Percentiles rank a stretch among this genome's conserved stretches.
Evolutionary conservation across 2,113 vertebrate species (phyloP).

Genomic region (Pungitius pungitius): DNA sequence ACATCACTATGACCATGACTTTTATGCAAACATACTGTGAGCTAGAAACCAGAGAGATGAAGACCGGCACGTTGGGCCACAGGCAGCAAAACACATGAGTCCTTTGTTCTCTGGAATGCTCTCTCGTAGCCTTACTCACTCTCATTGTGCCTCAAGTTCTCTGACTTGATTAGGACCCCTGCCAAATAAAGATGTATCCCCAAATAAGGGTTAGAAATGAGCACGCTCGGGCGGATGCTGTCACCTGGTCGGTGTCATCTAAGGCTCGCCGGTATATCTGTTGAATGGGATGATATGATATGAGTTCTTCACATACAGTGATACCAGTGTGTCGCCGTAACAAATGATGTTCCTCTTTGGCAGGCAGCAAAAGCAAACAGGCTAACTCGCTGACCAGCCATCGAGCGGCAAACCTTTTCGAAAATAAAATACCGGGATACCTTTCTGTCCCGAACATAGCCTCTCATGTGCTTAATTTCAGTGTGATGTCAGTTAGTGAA

Average conservation of each 20-base stretch:
- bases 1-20: constrained; percentile 35
- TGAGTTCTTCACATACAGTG: too few relatives aligned
- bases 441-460: background rate
- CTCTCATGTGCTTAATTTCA: background rate
- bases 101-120: constrained; percentile 69
- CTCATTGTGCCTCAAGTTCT: constrained; percentile 23
- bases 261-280: too few relatives aligned
- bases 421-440: too few relatives aligned
- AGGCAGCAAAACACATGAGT: constrained; percentile 54
- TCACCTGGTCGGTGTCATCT: background rate
- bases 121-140: constrained; percentile 6
- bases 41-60: constrained; percentile 34
- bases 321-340: too few relatives aligned
- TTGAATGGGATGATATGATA: too few relatives aligned
- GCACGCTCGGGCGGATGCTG: background rate
- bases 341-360: too few relatives aligned
- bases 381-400: too few relatives aligned
- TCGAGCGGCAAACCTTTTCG: too few relatives aligned
- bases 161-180: constrained; percentile 18
- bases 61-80: constrained; percentile 34
- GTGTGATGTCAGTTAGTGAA: constrained; percentile 1
- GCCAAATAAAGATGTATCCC: constrained; percentile 8
- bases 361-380: too few relatives aligned
- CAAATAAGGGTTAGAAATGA: constrained; percentile 5
- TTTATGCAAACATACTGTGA: constrained; percentile 19